A percentile compares a stretch with the other conserved stretches of the same genome.
These are phyloP conservation scores for Eudyptes chrysolophus DNA, from an alignment of 2,113 vertebrate genomes.

Conservation along the genomic window DNA sequence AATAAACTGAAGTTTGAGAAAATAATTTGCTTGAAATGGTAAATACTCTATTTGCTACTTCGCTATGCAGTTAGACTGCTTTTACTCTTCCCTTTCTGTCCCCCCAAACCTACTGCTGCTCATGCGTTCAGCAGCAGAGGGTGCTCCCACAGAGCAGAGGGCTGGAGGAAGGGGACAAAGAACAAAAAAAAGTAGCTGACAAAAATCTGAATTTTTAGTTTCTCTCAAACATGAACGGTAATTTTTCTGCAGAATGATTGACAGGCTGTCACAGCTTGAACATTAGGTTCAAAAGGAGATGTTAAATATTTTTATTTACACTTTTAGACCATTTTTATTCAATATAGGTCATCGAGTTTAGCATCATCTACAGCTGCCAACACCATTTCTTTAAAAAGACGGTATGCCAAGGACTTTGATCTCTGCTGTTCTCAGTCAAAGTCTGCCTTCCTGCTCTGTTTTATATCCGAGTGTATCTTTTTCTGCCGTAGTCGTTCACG, in stretches of 20 bases:
- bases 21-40: not conserved
- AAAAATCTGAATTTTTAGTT: not conserved
- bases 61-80: not conserved
- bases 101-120: not conserved
- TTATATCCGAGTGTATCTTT: slow-evolving; percentile 70
- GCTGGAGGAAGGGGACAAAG: not conserved
- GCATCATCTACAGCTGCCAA: not conserved
- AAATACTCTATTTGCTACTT: not conserved
- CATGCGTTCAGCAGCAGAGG: not conserved
- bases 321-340: not conserved
- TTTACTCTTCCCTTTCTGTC: not conserved
- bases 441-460: slow-evolving; percentile 69
- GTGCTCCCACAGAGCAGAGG: not conserved
- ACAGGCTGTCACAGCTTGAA: not conserved
- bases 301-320: slow-evolving; percentile 16
- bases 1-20: not conserved
- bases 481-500: slow-evolving; percentile 79
- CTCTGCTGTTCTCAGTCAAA: slow-evolving; percentile 62
- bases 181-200: not conserved
- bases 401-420: not conserved
- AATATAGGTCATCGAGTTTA: not conserved
- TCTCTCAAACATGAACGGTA: not conserved
- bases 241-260: not conserved
- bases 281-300: not conserved
- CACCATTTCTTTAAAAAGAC: not conserved